Evolutionary conservation across 2,888 invertebrate species (phyloP).

Genomic region (Polydesmus complanatus): DNA sequence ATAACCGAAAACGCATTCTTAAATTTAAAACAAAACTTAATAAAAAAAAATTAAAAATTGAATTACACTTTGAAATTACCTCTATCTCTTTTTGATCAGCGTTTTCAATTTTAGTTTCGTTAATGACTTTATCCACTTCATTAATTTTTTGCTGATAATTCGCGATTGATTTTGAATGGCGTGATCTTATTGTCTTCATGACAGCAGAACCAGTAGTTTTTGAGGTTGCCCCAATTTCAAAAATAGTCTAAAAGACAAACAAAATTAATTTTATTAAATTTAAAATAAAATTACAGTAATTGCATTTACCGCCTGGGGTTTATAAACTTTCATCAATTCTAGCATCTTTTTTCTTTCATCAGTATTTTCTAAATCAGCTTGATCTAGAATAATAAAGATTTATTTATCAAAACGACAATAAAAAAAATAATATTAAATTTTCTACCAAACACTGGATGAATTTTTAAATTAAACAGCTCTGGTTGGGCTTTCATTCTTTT

Average conservation of each 20-base stretch:
- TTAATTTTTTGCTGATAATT: conserved; percentile 36
- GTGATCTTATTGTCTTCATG: conserved; percentile 75
- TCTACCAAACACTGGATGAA: conserved; percentile 48
- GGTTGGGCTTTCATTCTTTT: conserved; percentile 62
- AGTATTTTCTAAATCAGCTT: conserved; percentile 29
- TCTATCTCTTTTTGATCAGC: not conserved
- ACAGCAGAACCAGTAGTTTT: conserved; percentile 58
- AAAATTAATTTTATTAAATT: not conserved
- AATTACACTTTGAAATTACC: not conserved
- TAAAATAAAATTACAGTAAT: not conserved
- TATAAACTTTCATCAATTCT: conserved; percentile 56
- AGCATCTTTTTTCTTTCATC: conserved; percentile 40
- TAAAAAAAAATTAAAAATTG: not conserved
- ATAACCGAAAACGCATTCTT: conserved; percentile 43
- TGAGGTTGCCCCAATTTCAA: conserved; percentile 73
- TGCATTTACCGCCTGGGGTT: conserved; percentile 51
- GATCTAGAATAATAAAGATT: not conserved
- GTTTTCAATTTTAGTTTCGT: not conserved
- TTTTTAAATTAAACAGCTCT: conserved; percentile 40
- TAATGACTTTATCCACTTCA: conserved; percentile 6
- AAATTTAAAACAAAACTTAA: conserved; percentile 1
- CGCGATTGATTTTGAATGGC: conserved; percentile 43
- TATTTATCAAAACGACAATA: not conserved
- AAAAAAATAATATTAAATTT: not conserved
- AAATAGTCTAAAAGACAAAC: conserved; percentile 58